Percentiles rank a stretch among this genome's conserved stretches.
These are phyloP conservation scores for Timema cristinae DNA, from an alignment of 2,888 invertebrate species.

Conservation along the genomic window DNA sequence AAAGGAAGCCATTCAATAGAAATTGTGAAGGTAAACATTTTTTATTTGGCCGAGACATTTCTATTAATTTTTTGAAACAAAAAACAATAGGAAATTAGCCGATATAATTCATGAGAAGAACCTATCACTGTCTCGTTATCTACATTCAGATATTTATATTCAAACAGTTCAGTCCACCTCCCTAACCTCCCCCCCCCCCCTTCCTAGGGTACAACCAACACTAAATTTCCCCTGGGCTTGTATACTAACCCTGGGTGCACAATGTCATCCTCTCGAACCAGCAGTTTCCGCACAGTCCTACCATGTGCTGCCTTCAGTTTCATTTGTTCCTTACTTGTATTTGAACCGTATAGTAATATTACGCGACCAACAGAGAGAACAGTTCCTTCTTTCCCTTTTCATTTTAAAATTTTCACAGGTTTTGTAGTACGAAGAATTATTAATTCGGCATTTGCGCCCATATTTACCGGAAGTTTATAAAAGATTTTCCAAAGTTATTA, in stretches of 20 bases:
- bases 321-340: slow-evolving; percentile 56
- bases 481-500: slow-evolving; percentile 14
- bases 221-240: slow-evolving; percentile 26
- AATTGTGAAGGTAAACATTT: not conserved
- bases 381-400: slow-evolving; percentile 82
- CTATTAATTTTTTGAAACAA: not conserved
- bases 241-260: slow-evolving; percentile 73
- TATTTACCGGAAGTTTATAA: slow-evolving; percentile 53
- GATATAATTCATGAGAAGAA: not conserved
- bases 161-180: too few relatives aligned
- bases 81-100: not conserved
- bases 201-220: too few relatives aligned
- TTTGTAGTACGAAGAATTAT: slow-evolving; percentile 62
- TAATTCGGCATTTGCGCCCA: slow-evolving; percentile 66
- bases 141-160: too few relatives aligned
- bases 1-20: too few relatives aligned
- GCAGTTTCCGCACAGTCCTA: slow-evolving; percentile 74
- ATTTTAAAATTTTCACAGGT: slow-evolving; percentile 77
- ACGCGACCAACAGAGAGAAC: slow-evolving; percentile 78
- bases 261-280: slow-evolving; percentile 76
- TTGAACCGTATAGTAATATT: slow-evolving; percentile 70
- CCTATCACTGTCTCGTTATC: too few relatives aligned
- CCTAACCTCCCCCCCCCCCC: too few relatives aligned
- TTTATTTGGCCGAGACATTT: not conserved
- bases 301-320: slow-evolving; percentile 76